Conservation (phyloP, 2,797 vertebrate genomes). For the Adrianichthys oophorus region DNA sequence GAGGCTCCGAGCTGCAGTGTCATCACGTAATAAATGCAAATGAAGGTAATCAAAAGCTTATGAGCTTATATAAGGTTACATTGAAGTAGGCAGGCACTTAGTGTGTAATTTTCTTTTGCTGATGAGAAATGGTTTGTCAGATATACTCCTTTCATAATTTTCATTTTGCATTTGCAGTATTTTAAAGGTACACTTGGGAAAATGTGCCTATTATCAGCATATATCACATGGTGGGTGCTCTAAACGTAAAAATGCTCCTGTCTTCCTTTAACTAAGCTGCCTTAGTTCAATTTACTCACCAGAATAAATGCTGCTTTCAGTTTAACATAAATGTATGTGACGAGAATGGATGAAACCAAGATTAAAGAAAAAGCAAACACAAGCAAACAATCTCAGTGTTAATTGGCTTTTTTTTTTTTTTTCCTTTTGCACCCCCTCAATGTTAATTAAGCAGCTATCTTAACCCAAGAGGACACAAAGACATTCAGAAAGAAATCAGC, state of each 20-base stretch:
- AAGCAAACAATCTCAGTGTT: not conserved
- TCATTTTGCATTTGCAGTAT: conserved; percentile 18
- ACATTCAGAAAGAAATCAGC: not conserved
- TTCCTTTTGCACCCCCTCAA: not conserved
- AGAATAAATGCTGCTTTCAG: not conserved
- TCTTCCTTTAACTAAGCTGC: conserved; percentile 4
- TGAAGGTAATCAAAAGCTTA: conserved; percentile 52
- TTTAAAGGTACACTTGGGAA: conserved; percentile 9
- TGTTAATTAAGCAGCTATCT: not conserved
- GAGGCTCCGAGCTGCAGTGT: conserved; percentile 14
- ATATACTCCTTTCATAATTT: conserved; percentile 26
- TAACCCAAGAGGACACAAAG: not conserved
- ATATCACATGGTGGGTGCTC: conserved; percentile 17
- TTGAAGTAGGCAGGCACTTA: conserved; percentile 24
- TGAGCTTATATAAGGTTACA: conserved; percentile 46
- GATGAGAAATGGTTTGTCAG: conserved; percentile 17
- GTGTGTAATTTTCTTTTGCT: conserved; percentile 27
- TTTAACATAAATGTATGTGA: conserved; percentile 1
- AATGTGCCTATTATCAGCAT: conserved; percentile 16
- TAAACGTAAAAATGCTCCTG: not conserved
- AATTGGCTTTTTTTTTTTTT: not conserved
- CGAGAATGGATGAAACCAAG: conserved; percentile 1
- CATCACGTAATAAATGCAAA: conserved; percentile 51
- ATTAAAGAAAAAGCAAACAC: conserved; percentile 1
- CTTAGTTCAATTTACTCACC: not conserved